Conservation (phyloP, 2,888 invertebrate species). For the Polymixis lichenea region DNA sequence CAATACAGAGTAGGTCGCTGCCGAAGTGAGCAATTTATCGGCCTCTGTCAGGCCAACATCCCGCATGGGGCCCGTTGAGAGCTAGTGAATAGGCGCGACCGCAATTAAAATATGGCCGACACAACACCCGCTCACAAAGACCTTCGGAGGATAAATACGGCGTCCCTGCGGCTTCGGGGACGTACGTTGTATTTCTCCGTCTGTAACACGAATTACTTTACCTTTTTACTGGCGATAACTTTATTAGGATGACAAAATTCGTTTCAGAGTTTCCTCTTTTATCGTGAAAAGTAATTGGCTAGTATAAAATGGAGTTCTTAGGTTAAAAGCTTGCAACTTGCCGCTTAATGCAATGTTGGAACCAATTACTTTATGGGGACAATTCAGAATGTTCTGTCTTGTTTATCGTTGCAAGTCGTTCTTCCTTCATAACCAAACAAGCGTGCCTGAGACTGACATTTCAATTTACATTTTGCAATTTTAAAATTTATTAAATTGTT, state of each 20-base stretch:
- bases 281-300: constrained; percentile 54
- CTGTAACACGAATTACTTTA: constrained; percentile 51
- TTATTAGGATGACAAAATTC: constrained; percentile 55
- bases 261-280: constrained; percentile 39
- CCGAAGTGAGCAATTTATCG: constrained; percentile 66
- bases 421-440: constrained; percentile 13
- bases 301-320: constrained; percentile 30
- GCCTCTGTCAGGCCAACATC: constrained; percentile 57
- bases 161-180: constrained; percentile 39
- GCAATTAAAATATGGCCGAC: constrained; percentile 67
- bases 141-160: constrained; percentile 57
- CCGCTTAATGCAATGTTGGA: constrained; percentile 18
- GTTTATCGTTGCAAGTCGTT: constrained; percentile 25
- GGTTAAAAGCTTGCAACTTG: constrained; percentile 39
- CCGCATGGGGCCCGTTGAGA: constrained; percentile 63
- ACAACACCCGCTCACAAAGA: constrained; percentile 52
- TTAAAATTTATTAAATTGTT: too few species aligned
- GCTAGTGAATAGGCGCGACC: constrained; percentile 63
- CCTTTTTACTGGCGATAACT: constrained; percentile 55
- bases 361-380: constrained; percentile 46
- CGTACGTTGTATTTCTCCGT: constrained; percentile 50
- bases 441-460: constrained; percentile 24
- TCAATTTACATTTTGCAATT: constrained; percentile 23
- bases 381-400: constrained; percentile 29
- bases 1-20: constrained; percentile 52